Evolutionary conservation across 1,140 invertebrate species (phyloP).

Genomic region (Lamellibrachia luymesi): DNA sequence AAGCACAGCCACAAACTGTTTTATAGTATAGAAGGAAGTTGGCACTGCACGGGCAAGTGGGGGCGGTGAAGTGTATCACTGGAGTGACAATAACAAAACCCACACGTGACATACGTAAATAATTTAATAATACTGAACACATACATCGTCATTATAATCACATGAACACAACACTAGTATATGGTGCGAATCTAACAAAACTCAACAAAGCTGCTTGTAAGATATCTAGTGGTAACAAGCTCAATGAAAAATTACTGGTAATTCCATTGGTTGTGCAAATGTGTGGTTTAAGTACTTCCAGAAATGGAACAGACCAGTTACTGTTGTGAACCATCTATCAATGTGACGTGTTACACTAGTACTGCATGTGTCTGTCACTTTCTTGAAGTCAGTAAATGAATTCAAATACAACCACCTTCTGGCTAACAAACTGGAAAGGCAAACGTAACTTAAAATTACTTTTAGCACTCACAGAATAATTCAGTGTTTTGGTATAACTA

Average conservation of each 20-base stretch:
- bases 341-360: too few relatives aligned
- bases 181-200: not conserved
- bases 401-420: too few relatives aligned
- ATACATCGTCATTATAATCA: not conserved
- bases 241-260: not conserved
- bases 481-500: not conserved
- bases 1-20: too few relatives aligned
- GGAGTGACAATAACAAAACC: not conserved
- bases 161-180: not conserved
- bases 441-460: too few relatives aligned
- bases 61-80: not conserved
- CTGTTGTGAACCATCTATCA: too few relatives aligned
- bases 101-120: not conserved
- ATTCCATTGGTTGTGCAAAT: not conserved
- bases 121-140: not conserved
- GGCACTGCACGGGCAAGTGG: not conserved
- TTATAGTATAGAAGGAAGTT: too few relatives aligned
- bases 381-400: too few relatives aligned
- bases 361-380: too few relatives aligned
- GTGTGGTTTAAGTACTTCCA: too few relatives aligned
- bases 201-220: not conserved
- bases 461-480: not conserved
- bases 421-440: too few relatives aligned
- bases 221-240: not conserved
- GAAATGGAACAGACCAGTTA: too few relatives aligned